Evolutionary conservation across 2,113 vertebrate genomes (phyloP).

Genomic region (Ictidomys tridecemlineatus): DNA sequence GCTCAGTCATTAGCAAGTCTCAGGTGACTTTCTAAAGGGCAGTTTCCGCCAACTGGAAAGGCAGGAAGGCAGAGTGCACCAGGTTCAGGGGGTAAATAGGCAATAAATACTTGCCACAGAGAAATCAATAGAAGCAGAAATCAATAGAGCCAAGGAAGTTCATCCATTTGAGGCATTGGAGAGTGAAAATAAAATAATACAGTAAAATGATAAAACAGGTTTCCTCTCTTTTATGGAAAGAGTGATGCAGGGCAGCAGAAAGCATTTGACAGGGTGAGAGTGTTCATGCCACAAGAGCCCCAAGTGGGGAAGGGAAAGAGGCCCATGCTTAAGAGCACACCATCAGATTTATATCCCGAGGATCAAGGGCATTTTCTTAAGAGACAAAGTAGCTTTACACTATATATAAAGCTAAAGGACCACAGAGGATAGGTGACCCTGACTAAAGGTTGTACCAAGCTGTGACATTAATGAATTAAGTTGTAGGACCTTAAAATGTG

Average conservation of each 20-base stretch:
- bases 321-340: not conserved
- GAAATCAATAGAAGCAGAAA: constrained; percentile 77
- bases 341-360: not conserved
- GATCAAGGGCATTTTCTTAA: constrained; percentile 48
- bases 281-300: not conserved
- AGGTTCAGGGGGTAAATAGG: constrained; percentile 69
- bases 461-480: constrained; percentile 67
- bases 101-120: constrained; percentile 73
- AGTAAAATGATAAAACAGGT: constrained; percentile 27
- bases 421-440: constrained; percentile 24
- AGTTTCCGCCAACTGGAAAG: constrained; percentile 48
- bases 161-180: constrained; percentile 56
- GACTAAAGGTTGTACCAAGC: constrained; percentile 34
- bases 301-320: not conserved
- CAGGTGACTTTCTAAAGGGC: constrained; percentile 62
- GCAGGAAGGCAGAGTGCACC: constrained; percentile 62
- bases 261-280: not conserved
- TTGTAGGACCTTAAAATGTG: constrained; percentile 54
- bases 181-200: constrained; percentile 64
- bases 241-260: not conserved
- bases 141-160: constrained; percentile 66
- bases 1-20: constrained; percentile 70
- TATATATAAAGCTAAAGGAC: constrained; percentile 49
- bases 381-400: constrained; percentile 47
- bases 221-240: constrained; percentile 6